Evolutionary conservation across 37 sponge, comb jelly and placozoan species (phyloP), one percentile per base, ranked within the genome.

Genomic region (Aplysina aerophoba): DNA sequence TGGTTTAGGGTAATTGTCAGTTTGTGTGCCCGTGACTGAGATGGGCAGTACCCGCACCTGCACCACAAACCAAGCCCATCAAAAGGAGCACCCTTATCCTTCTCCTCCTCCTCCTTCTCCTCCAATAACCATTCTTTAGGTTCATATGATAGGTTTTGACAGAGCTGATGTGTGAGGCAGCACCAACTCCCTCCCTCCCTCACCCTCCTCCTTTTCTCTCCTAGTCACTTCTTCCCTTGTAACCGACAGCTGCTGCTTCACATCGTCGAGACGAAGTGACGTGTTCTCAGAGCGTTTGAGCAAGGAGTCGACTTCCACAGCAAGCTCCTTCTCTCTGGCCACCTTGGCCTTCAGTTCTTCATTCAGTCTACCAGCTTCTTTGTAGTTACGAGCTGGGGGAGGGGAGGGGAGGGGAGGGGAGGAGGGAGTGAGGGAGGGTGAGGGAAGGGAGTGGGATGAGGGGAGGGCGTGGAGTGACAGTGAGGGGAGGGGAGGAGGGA

Each of bases 311-410:
- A 69, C 34, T 4, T 69, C 78, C 4, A 16, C 40, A 22, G 44
- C 78, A 1, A 75, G 54, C 17, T 38, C 44, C 40, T 39, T 75
- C 54, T 75, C 54, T 25, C 40, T 41, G 39, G 78, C 53, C 21
- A 50, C n/a, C 22, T 40, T 24, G 24, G 78, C 25, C 53, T 75
- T 75, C 22, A 75, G 78, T 24, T 75, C 53, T 75, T 75, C 78
- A 50, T 50, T 75, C 54, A 75, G 54, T 40, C 54, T 53, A 0
- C 78, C 78, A 14, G 78, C 78, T 24, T 75, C 54, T 54, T 75
- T 75, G 78, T 75, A 75, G 53, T 75, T 75, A 0, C 78, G 78
- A 75, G 54, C 78, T 75, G 73, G 34, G 13, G 20, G 28, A 36
- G n/a, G 31, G 2, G 36, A 36, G 31, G 6, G 37, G 13, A 13